phyloP scores from a whole-genome alignment of 2,113 vertebrate genomes.

The Sorex fumeus region DNA sequence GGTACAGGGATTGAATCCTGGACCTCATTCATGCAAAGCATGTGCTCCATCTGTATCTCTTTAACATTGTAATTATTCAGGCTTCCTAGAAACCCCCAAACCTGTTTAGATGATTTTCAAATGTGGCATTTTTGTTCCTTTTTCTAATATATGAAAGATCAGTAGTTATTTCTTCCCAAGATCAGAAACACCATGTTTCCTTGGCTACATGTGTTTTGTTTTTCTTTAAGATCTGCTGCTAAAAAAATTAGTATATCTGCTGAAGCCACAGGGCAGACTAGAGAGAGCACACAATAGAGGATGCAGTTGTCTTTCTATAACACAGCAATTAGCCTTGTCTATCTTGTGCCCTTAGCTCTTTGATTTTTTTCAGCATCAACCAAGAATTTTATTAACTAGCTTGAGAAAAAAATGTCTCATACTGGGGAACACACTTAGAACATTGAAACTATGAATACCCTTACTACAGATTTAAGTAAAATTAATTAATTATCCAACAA shows the following conservation, averaged over 20 bases:
- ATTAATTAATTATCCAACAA: conserved; percentile 48
- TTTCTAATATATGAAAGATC: background rate
- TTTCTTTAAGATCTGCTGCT: conserved; percentile 35
- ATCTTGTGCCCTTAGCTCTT: conserved; percentile 39
- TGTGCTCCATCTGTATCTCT: no score
- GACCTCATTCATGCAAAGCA: no score
- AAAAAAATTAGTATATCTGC: conserved; percentile 8
- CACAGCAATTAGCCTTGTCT: background rate
- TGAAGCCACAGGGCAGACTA: background rate
- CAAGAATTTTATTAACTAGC: conserved; percentile 58
- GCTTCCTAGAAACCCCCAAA: background rate
- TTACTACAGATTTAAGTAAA: conserved; percentile 52
- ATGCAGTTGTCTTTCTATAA: background rate
- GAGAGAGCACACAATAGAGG: background rate
- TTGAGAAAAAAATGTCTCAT: conserved; percentile 43
- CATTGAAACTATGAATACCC: conserved; percentile 55
- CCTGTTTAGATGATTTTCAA: conserved; percentile 16
- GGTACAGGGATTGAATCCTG: no score
- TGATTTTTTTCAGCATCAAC: conserved; percentile 37
- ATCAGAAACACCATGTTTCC: background rate
- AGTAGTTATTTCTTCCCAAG: conserved; percentile 11
- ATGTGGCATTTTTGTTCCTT: background rate
- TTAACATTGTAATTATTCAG: background rate
- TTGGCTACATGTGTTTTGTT: background rate
- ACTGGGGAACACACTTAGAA: conserved; percentile 10